These are phyloP conservation scores for Paramuricea clavata DNA, from an alignment of 92 coral and sea anemone species.

Conservation along the genomic window DNA sequence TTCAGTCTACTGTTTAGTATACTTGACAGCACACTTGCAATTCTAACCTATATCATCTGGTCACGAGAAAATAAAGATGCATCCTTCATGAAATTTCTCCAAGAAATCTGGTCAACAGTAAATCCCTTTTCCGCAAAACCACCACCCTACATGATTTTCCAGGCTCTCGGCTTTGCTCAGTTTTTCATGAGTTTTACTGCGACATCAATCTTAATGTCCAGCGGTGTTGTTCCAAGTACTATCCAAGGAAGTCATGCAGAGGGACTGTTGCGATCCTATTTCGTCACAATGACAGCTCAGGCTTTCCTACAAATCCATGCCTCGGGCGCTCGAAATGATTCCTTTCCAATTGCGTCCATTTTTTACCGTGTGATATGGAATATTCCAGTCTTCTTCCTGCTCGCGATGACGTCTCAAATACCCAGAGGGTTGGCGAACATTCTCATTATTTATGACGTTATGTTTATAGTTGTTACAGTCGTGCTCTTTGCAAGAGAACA, in stretches of 20 bases:
- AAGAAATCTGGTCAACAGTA: not conserved
- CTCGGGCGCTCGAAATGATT: not conserved
- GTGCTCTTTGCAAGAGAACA: not conserved
- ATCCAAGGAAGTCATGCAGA: not conserved
- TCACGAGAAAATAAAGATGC: conserved; percentile 62
- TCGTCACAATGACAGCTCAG: not conserved
- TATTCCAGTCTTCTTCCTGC: not conserved
- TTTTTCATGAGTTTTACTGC: not conserved
- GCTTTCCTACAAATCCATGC: not conserved
- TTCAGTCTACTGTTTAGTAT: conserved; percentile 65
- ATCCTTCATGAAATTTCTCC: conserved; percentile 1
- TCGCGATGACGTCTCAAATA: not conserved
- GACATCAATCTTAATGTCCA: not conserved
- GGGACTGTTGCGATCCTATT: not conserved
- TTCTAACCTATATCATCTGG: conserved; percentile 65
- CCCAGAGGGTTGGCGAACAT: not conserved
- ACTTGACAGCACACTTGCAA: conserved; percentile 57
- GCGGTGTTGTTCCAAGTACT: not conserved
- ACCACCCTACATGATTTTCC: not conserved
- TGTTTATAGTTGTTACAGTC: not conserved
- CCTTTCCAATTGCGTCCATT: not conserved
- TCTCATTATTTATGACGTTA: not conserved
- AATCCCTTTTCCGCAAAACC: not conserved
- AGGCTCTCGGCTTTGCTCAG: not conserved
- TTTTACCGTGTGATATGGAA: not conserved